A percentile compares a stretch with the other conserved stretches of the same genome.
phyloP scores from a whole-genome alignment of 2,797 vertebrate genomes.

The Heterohyrax brucei region DNA sequence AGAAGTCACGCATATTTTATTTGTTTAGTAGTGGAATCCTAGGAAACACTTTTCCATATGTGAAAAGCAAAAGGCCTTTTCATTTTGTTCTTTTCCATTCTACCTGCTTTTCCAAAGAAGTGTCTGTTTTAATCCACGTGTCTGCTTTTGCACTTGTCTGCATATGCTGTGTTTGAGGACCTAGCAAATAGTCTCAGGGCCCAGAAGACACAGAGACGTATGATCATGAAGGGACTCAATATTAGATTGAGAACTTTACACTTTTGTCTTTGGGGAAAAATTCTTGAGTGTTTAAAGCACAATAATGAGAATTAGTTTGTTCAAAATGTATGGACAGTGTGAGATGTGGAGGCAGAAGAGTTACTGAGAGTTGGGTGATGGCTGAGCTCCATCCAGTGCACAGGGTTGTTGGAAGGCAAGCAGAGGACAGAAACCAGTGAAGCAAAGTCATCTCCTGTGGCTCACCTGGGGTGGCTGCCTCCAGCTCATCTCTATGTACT shows the following conservation, averaged over 20 bases:
- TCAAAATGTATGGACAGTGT: background rate
- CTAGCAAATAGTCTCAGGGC: background rate
- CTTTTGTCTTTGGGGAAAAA: background rate
- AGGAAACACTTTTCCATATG: background rate
- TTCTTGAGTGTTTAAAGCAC: background rate
- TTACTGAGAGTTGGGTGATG: background rate
- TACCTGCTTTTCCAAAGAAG: background rate
- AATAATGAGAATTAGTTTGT: background rate
- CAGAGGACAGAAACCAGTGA: background rate
- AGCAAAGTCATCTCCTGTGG: background rate
- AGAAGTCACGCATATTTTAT: background rate
- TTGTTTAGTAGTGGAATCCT: background rate
- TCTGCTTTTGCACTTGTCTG: background rate
- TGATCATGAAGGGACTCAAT: background rate
- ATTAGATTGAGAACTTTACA: background rate
- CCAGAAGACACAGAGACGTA: background rate
- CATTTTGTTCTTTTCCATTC: background rate
- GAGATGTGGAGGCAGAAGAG: background rate
- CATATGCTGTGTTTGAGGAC: background rate
- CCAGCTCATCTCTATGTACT: background rate
- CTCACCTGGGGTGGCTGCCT: background rate
- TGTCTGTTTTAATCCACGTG: background rate
- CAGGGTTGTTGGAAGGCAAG: background rate
- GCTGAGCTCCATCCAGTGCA: background rate
- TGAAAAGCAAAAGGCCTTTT: background rate